A percentile compares a stretch with the other conserved stretches of the same genome.
These are phyloP conservation scores for Silurus glanis DNA, from an alignment of 2,113 vertebrate species.

Conservation along the genomic window DNA sequence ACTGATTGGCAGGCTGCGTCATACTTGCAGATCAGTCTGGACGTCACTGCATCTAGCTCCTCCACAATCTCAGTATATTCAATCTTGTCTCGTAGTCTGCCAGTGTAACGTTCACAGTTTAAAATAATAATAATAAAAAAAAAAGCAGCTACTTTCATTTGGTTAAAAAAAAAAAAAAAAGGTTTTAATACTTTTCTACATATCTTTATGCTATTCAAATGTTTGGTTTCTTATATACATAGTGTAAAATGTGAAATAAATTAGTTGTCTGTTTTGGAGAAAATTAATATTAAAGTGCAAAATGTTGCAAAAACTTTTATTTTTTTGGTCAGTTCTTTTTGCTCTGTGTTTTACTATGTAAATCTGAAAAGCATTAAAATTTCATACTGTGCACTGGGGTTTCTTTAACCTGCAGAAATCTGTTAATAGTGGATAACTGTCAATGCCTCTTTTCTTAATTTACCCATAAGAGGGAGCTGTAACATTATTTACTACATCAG, in stretches of 20 bases:
- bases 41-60: constrained; percentile 55
- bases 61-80: constrained; percentile 59
- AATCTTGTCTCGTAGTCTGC: constrained; percentile 64
- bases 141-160: constrained; percentile 68
- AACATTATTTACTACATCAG: background rate
- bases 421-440: background rate
- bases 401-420: background rate
- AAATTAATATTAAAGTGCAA: constrained; percentile 76
- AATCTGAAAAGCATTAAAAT: background rate
- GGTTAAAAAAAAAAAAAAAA: constrained; percentile 61
- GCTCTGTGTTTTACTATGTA: background rate
- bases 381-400: background rate
- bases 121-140: constrained; percentile 49
- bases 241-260: constrained; percentile 74
- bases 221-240: constrained; percentile 72
- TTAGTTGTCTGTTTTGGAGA: constrained; percentile 76
- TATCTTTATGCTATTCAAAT: constrained; percentile 73
- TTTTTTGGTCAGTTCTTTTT: constrained; percentile 39
- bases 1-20: constrained; percentile 46
- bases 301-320: constrained; percentile 69
- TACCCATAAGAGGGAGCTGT: constrained; percentile 36
- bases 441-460: background rate
- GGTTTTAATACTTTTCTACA: constrained; percentile 79
- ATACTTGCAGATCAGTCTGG: constrained; percentile 44
- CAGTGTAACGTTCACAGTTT: constrained; percentile 58